phyloP scores from a whole-genome alignment of 2,113 vertebrate genomes.

The Craseonycteris thonglongyai region DNA sequence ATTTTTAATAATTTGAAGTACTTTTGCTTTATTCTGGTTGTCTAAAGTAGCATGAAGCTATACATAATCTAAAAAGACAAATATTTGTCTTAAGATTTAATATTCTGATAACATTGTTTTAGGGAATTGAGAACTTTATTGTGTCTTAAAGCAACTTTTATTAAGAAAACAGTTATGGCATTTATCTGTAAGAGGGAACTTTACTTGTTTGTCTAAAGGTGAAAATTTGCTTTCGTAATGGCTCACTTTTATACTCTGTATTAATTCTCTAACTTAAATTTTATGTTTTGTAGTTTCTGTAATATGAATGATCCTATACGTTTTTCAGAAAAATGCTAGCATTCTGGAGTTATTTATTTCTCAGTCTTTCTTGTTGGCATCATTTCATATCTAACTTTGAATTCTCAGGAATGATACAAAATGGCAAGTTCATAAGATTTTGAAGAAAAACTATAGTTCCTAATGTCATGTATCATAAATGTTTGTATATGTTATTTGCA shows the following conservation, averaged over 20 bases:
- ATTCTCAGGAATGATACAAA: not conserved
- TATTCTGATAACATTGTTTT: not conserved
- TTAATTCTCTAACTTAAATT: not conserved
- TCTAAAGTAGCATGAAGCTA: not conserved
- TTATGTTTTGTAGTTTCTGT: not conserved
- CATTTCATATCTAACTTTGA: not conserved
- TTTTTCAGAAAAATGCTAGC: not conserved
- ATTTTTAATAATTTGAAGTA: not conserved
- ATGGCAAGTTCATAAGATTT: not conserved
- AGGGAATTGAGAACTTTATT: not conserved
- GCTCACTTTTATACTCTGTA: not conserved
- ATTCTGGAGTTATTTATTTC: not conserved
- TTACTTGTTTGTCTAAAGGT: not conserved
- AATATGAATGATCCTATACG: not conserved
- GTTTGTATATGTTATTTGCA: not conserved
- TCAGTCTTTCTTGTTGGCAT: not conserved
- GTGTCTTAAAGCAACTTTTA: not conserved
- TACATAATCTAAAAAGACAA: not conserved
- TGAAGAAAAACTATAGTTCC: not conserved
- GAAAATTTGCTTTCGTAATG: not conserved
- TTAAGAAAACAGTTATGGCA: not conserved
- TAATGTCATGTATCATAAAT: not conserved
- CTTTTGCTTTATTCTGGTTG: not conserved
- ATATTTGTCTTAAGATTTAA: not conserved
- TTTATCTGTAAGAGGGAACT: not conserved